A percentile compares a stretch with the other conserved stretches of the same genome.
phyloP scores from a whole-genome alignment of 2,888 invertebrate genomes.

The Idaea aversata region DNA sequence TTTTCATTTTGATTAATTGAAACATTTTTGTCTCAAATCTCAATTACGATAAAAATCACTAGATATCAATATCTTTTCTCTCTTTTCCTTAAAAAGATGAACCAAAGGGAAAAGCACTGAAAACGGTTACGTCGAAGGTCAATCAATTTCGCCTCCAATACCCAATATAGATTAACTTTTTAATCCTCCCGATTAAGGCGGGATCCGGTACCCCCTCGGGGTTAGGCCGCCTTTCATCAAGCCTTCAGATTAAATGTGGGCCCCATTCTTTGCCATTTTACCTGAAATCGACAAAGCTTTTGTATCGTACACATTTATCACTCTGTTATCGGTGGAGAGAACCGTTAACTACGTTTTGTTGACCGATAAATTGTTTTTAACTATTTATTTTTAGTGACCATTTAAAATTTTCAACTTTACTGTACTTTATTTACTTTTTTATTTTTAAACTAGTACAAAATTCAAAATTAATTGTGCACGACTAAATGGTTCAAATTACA shows the following conservation, averaged over 20 bases:
- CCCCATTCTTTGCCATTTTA: constrained; percentile 40
- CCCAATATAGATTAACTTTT: constrained; percentile 38
- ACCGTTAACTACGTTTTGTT: not conserved
- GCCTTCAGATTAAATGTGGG: constrained; percentile 56
- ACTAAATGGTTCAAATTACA: too few relatives aligned
- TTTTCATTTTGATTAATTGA: too few relatives aligned
- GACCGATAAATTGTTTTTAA: not conserved
- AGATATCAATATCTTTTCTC: not conserved
- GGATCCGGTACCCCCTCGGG: constrained; percentile 26
- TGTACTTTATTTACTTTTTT: too few relatives aligned
- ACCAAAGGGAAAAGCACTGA: constrained; percentile 12
- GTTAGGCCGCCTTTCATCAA: constrained; percentile 43
- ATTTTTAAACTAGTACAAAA: too few relatives aligned
- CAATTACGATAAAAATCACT: not conserved
- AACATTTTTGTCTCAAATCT: too few relatives aligned
- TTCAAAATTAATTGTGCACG: too few relatives aligned
- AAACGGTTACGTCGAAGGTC: constrained; percentile 5
- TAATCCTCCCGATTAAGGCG: constrained; percentile 31
- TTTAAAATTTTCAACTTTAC: too few relatives aligned
- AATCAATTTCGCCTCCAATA: constrained; percentile 18
- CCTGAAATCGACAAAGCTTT: constrained; percentile 15
- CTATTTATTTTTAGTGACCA: not conserved
- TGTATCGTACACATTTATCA: not conserved
- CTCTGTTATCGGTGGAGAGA: not conserved
- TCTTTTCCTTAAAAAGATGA: not conserved